phyloP scores from a whole-genome alignment of 2,113 vertebrate genomes.

The Coptodon bakossiorum region DNA sequence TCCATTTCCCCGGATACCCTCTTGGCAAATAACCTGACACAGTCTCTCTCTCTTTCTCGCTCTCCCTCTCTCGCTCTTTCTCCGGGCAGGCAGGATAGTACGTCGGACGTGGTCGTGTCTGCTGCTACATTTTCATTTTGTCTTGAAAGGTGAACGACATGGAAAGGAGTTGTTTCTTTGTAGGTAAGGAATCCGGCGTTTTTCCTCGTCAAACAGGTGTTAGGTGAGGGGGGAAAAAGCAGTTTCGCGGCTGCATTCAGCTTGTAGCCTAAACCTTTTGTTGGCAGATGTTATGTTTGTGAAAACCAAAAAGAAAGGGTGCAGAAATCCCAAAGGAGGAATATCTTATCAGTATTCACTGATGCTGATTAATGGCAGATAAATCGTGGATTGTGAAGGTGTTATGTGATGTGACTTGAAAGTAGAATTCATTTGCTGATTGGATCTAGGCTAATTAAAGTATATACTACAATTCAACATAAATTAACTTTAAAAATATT shows the following conservation, averaged over 20 bases:
- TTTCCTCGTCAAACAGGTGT: neutral
- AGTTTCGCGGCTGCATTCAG: neutral
- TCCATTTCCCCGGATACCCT: neutral
- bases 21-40: neutral
- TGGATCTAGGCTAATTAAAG: neutral
- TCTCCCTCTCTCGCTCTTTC: neutral
- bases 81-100: neutral
- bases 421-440: neutral
- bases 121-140: slow-evolving; percentile 15
- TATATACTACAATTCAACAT: neutral
- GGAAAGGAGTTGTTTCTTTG: slow-evolving; percentile 37
- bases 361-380: neutral
- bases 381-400: neutral
- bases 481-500: neutral
- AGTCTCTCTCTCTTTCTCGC: neutral
- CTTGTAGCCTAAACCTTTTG: neutral
- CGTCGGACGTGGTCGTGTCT: neutral
- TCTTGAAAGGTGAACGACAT: slow-evolving; percentile 39
- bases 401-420: neutral
- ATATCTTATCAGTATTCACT: neutral
- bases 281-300: neutral
- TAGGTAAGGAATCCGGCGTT: slow-evolving; percentile 36
- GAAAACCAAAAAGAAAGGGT: neutral
- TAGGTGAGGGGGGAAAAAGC: neutral
- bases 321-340: neutral